Base-by-base conservation (phyloP, 2,888 invertebrate species). In the Cistogaster globosa region DNA sequence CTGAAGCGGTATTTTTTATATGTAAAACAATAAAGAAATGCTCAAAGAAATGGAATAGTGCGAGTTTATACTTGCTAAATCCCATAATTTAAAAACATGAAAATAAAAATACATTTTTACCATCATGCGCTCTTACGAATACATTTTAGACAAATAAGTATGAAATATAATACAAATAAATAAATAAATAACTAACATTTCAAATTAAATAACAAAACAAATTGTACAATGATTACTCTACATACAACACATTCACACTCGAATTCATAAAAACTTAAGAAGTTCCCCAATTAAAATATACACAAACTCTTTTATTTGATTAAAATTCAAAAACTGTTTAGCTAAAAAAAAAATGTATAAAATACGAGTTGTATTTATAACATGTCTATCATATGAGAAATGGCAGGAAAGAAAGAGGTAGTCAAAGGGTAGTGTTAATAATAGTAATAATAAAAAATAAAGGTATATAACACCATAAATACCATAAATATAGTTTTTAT, bases 321-420 rank as follows among this genome's bases (percentile, higher is more conserved):
- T 85, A 85, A 82, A 78, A 85, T 85, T 85, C 85, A 82, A 78
- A 82, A 78, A 85, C 67, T 65, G 85, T 85, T 78, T 65, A 53
- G 69, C 81, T 60, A 78, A 85, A 78, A 76, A 63, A 26, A 48
- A 65, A 38, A 36, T 22, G 60, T 60, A 68, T 14, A 16, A 65
- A 26, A n/a, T 22, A 42, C 38, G 65, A 57, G 71, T 5, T 36
- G 18, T 20, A 63, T 69, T 32, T 78, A 71, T 45, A 82, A 26
- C 26, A 26, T 26, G 26, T 78, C 38, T 38, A 68, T 69, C 77
- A 80, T 72, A 75, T 2, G 51, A 68, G 76, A 67, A 69, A 71
- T 75, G 60, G 62, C 55, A 57, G 55, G 22, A 65, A 58, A 53
- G 74, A 82, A 82, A 82, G 71, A 71, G 82, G 76, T 82, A 69